Percentiles rank a stretch among this genome's conserved stretches.
Conservation (phyloP, 2,888 invertebrate genomes). For the Nematopogon swammerdamellus region DNA sequence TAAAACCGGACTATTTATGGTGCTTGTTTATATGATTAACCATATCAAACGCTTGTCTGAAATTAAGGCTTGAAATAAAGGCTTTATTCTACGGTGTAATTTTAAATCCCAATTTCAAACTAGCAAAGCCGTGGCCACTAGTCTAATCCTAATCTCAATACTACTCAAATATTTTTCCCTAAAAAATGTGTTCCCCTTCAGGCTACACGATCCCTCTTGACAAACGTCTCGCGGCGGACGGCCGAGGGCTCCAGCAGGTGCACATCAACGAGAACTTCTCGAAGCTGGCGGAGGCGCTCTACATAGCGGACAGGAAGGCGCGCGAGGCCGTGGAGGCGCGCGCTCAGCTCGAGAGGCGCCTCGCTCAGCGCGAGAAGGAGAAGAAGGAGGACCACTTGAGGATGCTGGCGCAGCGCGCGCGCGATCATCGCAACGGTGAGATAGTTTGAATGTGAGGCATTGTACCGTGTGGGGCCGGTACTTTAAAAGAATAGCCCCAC, state of each 20-base stretch:
- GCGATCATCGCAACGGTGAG: constrained; percentile 91
- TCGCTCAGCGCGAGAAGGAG: constrained; percentile 98
- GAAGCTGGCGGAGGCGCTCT: constrained; percentile 94
- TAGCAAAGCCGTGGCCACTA: too few relatives aligned
- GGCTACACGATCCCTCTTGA: constrained; percentile 97
- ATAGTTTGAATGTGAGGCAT: too few relatives aligned
- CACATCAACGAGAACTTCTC: constrained; percentile 99
- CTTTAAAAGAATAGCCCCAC: too few relatives aligned
- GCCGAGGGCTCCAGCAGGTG: constrained; percentile 92
- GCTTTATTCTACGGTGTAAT: too few relatives aligned
- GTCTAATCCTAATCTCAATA: too few relatives aligned
- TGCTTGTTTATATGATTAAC: too few relatives aligned
- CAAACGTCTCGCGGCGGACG: constrained; percentile 97
- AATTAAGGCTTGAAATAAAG: too few relatives aligned
- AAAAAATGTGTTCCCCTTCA: constrained; percentile 21
- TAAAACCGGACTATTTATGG: too few relatives aligned
- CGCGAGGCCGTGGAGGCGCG: constrained; percentile 96
- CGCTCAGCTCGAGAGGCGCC: constrained; percentile 91
- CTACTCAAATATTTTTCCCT: too few relatives aligned
- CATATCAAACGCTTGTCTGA: too few relatives aligned
- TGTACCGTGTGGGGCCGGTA: too few relatives aligned
- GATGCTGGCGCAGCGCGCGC: constrained; percentile 89
- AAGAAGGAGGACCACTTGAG: constrained; percentile 95
- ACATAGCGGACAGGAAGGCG: constrained; percentile 95
- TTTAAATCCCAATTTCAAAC: too few relatives aligned